phyloP scores from a whole-genome alignment of 30 jellyfish, hydroid and myxozoan genomes.

The Sanderia malayensis region DNA sequence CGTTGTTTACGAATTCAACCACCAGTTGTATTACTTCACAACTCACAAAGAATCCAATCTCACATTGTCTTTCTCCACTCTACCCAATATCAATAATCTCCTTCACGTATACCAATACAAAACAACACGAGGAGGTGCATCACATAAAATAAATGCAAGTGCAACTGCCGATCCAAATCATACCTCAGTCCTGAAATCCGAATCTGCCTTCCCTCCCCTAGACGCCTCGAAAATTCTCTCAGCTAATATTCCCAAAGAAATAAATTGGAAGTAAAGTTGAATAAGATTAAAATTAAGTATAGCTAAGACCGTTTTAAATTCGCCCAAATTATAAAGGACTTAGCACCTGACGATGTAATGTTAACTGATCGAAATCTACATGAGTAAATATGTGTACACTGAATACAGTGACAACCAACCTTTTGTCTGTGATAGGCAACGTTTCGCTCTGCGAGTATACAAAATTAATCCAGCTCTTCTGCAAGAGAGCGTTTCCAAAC shows the following conservation, averaged over 20 bases:
- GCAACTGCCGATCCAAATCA: no score
- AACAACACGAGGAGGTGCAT: no score
- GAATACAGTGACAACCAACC: conserved; percentile 2
- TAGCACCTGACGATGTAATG: conserved; percentile 70
- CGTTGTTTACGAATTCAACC: conserved; percentile 28
- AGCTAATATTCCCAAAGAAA: conserved; percentile 40
- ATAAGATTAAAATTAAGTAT: conserved; percentile 67
- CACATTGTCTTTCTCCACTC: no score
- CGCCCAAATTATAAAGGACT: conserved; percentile 62
- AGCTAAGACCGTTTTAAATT: conserved; percentile 70
- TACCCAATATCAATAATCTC: no score
- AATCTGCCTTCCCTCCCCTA: no score
- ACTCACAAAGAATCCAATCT: conserved; percentile 11
- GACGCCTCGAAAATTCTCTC: conserved; percentile 39
- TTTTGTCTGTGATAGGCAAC: not conserved
- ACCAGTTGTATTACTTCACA: conserved; percentile 22
- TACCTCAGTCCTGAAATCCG: no score
- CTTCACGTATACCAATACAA: no score
- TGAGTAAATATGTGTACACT: not conserved
- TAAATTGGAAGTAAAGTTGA: conserved; percentile 22
- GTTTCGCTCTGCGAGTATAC: not conserved
- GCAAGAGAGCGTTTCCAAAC: no score
- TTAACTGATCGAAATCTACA: not conserved
- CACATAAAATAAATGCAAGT: no score
- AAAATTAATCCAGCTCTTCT: not conserved